Evolutionary conservation across 2,797 vertebrate genomes (phyloP), one percentile per base, ranked within the genome.

Genomic region (Coranthus polyacanthus): DNA sequence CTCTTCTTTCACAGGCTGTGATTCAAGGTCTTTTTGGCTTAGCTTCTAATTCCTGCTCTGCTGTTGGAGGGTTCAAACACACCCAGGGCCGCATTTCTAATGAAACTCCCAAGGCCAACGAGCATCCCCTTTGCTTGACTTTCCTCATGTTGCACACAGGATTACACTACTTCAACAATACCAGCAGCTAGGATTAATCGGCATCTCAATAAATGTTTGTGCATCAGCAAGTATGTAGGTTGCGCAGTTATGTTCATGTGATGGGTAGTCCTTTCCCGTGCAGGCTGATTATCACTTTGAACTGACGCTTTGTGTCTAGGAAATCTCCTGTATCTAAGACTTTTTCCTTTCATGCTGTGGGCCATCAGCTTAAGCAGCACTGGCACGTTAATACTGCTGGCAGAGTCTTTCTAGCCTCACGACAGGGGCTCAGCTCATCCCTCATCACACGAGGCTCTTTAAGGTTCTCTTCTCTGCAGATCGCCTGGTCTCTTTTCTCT

Each of bases 1-100:
- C 78, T 62, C 82, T 81, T 86, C 84, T 83, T 88, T 89, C 80
- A 72, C 88, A 87, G 82, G 82, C 88, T 92, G 85, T 90, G 90
- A 91, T 92, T 92, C 91, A 91, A 92, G 89, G 91, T 92, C 89
- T 92, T 92, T 88, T 85, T 88, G 89, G 89, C 90, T 92, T 89
- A 89, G 81, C 74, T 76, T 90, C 79, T 93, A 92, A 93, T 93
- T 90, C 89, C 86, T 82, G 67, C 85, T 88, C 83, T 88, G 86
- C 87, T 92, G 86, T 87, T 89, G 74, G 73, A 84, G 84, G 87
- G 86, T 92, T 90, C 85, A 87, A 89, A 91, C 84, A 81, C 81
- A 84, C 78, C 81, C 72, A 86, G 81, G 84, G 68, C 84, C 55
- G 83, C 81, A 86, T 92, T 77, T 81, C 82, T 89, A 92, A 89